Evolutionary conservation across 2,888 invertebrate genomes (phyloP).

Genomic region (Drosophila ustulata): DNA sequence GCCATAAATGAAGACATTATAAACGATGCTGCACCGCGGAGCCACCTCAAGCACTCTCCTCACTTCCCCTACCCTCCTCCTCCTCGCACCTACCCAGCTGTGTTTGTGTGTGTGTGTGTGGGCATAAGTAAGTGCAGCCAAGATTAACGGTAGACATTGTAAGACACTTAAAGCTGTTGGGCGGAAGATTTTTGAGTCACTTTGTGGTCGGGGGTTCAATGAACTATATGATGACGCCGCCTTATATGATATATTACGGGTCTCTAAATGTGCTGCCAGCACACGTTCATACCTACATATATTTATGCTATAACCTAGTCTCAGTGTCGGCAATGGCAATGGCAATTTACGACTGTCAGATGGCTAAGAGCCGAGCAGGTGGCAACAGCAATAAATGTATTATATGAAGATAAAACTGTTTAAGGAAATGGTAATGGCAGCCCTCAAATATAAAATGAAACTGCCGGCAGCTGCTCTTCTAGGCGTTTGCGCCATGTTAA

Average conservation of each 20-base stretch:
- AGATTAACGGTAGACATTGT: constrained; percentile 80
- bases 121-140: constrained; percentile 60
- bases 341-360: constrained; percentile 51
- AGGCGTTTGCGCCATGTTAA: constrained; percentile 26
- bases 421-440: constrained; percentile 43
- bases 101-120: constrained; percentile 26
- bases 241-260: constrained; percentile 68
- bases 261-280: constrained; percentile 31
- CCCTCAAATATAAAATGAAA: constrained; percentile 30
- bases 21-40: constrained; percentile 64
- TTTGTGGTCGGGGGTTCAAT: constrained; percentile 74
- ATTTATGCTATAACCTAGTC: constrained; percentile 4
- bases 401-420: constrained; percentile 73
- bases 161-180: constrained; percentile 77
- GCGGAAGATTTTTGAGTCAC: constrained; percentile 67
- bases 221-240: constrained; percentile 74
- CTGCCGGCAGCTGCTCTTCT: constrained; percentile 28
- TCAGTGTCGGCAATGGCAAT: background rate
- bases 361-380: constrained; percentile 55
- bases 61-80: background rate
- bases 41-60: constrained; percentile 25
- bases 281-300: constrained; percentile 25
- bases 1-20: constrained; percentile 81
- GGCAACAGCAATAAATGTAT: constrained; percentile 71
- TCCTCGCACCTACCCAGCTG: background rate